phyloP scores from a whole-genome alignment of 2,113 vertebrate genomes.

The Rutilus rutilus region DNA sequence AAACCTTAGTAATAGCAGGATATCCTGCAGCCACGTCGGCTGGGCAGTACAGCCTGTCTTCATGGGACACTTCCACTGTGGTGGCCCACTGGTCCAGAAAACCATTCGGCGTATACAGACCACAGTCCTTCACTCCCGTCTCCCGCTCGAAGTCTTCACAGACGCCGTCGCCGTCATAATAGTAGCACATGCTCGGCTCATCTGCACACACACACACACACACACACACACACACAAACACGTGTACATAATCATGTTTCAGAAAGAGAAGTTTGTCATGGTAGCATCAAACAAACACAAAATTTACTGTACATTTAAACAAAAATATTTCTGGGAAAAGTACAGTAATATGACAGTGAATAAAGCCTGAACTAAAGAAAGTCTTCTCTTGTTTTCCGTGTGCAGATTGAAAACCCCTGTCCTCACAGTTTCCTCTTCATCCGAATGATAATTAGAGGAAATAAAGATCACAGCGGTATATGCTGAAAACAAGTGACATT shows the following conservation, averaged over 20 bases:
- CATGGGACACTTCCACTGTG: slow-evolving; percentile 87
- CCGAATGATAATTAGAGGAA: too few species aligned
- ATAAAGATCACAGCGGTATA: too few species aligned
- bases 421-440: too few species aligned
- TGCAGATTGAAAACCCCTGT: too few species aligned
- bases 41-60: slow-evolving; percentile 89
- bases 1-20: slow-evolving; percentile 93
- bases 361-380: neutral
- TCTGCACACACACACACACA: slow-evolving; percentile 71
- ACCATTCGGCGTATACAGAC: slow-evolving; percentile 92
- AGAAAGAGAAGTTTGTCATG: too few species aligned
- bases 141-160: slow-evolving; percentile 97
- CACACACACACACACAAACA: too few species aligned
- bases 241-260: neutral
- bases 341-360: too few species aligned
- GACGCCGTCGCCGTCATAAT: slow-evolving; percentile 93
- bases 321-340: neutral
- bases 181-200: slow-evolving; percentile 95
- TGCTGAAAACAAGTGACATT: too few species aligned
- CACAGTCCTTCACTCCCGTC: slow-evolving; percentile 94
- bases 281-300: neutral
- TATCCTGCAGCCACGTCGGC: slow-evolving; percentile 92
- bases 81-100: slow-evolving; percentile 97
- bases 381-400: too few species aligned
- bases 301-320: neutral